Conservation (phyloP, 1,140 invertebrate species). For the Archivesica marissinica region DNA sequence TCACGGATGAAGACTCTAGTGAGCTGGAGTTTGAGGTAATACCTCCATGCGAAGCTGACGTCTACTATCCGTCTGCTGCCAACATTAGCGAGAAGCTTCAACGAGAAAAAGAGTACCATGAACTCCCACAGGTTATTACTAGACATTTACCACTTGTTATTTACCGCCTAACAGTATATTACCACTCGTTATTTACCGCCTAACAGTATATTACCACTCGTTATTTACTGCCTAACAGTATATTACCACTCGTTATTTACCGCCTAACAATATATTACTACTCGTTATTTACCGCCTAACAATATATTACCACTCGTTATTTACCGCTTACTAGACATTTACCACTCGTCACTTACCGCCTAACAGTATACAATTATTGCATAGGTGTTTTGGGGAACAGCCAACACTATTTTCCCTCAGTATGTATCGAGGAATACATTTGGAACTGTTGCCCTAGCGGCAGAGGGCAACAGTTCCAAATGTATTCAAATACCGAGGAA, state of each 20-base stretch:
- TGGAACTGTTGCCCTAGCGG: too few species aligned
- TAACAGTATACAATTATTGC: too few species aligned
- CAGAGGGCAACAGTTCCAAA: too few species aligned
- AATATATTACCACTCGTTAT: too few species aligned
- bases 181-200: not conserved
- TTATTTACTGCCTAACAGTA: not conserved
- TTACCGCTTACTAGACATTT: too few species aligned
- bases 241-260: not conserved
- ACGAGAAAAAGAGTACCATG: not conserved
- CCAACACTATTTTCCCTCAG: too few species aligned
- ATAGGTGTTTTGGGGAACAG: too few species aligned
- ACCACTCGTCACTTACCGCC: too few species aligned
- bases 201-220: not conserved
- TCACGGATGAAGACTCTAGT: not conserved
- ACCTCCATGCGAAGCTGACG: not conserved
- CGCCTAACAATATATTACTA: not conserved
- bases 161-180: not conserved
- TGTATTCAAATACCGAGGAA: too few species aligned
- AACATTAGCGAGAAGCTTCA: not conserved
- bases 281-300: too few species aligned
- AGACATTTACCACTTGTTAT: not conserved
- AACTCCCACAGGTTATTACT: not conserved
- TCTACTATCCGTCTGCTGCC: not conserved
- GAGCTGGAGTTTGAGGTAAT: slow-evolving; percentile 29
- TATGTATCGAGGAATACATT: too few species aligned